Percentiles rank a stretch among this genome's conserved stretches.
phyloP scores from a whole-genome alignment of 2,113 vertebrate genomes.

The Erinaceus europaeus region DNA sequence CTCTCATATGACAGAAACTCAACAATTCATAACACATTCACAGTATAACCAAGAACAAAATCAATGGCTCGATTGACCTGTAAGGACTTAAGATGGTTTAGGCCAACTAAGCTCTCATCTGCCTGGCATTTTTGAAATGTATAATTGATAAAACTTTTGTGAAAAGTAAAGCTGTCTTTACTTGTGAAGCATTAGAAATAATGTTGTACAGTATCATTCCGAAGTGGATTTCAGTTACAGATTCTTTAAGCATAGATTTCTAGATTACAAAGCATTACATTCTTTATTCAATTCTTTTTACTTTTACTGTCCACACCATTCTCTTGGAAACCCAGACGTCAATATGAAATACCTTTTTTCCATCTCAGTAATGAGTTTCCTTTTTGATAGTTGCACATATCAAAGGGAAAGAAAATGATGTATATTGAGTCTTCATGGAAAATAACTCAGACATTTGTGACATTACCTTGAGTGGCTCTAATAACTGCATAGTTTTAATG shows the following conservation, averaged over 20 bases:
- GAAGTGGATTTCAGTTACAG: slow-evolving; percentile 56
- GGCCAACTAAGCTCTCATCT: slow-evolving; percentile 30
- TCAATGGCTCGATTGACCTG: slow-evolving; percentile 18
- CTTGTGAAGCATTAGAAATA: neutral
- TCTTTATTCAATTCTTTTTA: slow-evolving; percentile 50
- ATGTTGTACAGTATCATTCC: neutral
- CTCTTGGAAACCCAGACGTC: slow-evolving; percentile 34
- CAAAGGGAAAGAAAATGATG: slow-evolving; percentile 63
- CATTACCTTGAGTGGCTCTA: neutral
- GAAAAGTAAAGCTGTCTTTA: slow-evolving; percentile 56
- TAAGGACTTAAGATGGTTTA: slow-evolving; percentile 7
- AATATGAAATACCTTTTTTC: slow-evolving; percentile 56
- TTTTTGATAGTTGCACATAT: slow-evolving; percentile 12
- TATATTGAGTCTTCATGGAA: slow-evolving; percentile 39
- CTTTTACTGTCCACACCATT: slow-evolving; percentile 59
- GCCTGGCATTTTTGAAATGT: slow-evolving; percentile 52
- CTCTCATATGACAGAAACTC: neutral
- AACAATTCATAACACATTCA: slow-evolving; percentile 26
- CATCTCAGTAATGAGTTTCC: slow-evolving; percentile 47
- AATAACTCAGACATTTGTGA: slow-evolving; percentile 26
- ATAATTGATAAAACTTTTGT: slow-evolving; percentile 55
- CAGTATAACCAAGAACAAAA: slow-evolving; percentile 6
- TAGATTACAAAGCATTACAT: slow-evolving; percentile 55
- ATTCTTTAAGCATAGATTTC: slow-evolving; percentile 56
- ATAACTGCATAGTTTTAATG: slow-evolving; percentile 49